A percentile compares a stretch with the other conserved stretches of the same genome.
phyloP scores from a whole-genome alignment of 2,113 vertebrate species.

The Lucifuga dentata region DNA sequence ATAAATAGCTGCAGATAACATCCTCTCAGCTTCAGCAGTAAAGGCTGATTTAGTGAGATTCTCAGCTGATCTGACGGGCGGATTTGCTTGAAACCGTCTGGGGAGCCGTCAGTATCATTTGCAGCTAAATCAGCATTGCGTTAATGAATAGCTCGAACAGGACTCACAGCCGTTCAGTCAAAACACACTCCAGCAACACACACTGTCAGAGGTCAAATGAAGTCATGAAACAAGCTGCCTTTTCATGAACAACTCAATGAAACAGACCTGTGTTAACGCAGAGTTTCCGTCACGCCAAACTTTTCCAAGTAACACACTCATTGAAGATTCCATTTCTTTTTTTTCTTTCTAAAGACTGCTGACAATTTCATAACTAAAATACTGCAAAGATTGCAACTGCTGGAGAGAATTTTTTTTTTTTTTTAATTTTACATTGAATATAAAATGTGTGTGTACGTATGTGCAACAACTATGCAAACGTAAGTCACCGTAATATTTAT shows the following conservation, averaged over 20 bases:
- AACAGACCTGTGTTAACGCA: conserved; percentile 12
- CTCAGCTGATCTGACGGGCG: conserved; percentile 63
- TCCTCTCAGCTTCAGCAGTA: conserved; percentile 54
- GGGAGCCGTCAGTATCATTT: conserved; percentile 67
- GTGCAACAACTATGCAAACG: background rate
- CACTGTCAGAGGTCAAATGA: conserved; percentile 44
- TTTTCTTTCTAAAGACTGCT: background rate
- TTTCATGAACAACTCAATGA: conserved; percentile 26
- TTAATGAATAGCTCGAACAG: conserved; percentile 52
- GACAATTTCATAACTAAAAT: too few relatives aligned
- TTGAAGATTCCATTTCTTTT: background rate
- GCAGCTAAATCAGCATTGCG: conserved; percentile 56
- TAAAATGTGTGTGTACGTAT: too few relatives aligned
- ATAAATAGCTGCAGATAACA: conserved; percentile 54
- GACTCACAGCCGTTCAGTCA: conserved; percentile 38
- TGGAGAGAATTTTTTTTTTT: too few relatives aligned
- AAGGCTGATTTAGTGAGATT: conserved; percentile 62
- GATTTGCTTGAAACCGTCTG: conserved; percentile 69
- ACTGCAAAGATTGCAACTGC: too few relatives aligned
- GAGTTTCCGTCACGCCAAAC: background rate
- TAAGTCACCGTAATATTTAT: background rate
- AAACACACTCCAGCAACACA: conserved; percentile 25
- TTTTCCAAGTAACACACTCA: background rate
- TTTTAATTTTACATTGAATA: background rate
- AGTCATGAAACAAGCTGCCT: conserved; percentile 22